These are phyloP conservation scores for Charanyca ferruginea DNA, from an alignment of 2,888 invertebrate species.

Conservation along the genomic window DNA sequence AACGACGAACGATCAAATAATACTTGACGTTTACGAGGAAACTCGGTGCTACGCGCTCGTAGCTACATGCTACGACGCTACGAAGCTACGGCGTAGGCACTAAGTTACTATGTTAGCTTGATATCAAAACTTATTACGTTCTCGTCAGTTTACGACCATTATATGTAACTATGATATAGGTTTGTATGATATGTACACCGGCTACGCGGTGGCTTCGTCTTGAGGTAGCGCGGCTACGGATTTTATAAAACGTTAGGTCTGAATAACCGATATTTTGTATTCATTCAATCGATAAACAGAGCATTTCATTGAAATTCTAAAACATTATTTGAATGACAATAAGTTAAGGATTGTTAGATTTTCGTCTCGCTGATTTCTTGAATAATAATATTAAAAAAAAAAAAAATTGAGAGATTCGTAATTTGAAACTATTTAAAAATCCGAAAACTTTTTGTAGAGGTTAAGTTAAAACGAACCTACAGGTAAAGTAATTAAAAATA, in stretches of 20 bases:
- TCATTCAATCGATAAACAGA: not conserved
- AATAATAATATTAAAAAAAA: slow-evolving; percentile 4
- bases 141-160: slow-evolving; percentile 62
- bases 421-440: not conserved
- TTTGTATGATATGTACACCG: slow-evolving; percentile 15
- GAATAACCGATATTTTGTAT: not conserved
- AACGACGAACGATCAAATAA: slow-evolving; percentile 64
- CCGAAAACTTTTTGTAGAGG: not conserved
- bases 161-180: slow-evolving; percentile 54
- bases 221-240: not conserved
- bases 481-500: not conserved
- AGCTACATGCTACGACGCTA: slow-evolving; percentile 60
- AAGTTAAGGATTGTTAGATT: slow-evolving; percentile 5
- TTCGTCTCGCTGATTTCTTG: not conserved
- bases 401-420: not conserved
- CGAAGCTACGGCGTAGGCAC: slow-evolving; percentile 63
- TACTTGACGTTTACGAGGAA: slow-evolving; percentile 65
- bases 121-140: slow-evolving; percentile 70
- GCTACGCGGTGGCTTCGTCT: slow-evolving; percentile 17
- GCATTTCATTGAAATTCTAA: not conserved
- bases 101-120: slow-evolving; percentile 67
- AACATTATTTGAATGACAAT: slow-evolving; percentile 2
- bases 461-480: not conserved
- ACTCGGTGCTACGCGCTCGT: slow-evolving; percentile 58
- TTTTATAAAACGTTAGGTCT: not conserved